Conservation (phyloP, 2,888 invertebrate species). For the Idaea straminata region DNA sequence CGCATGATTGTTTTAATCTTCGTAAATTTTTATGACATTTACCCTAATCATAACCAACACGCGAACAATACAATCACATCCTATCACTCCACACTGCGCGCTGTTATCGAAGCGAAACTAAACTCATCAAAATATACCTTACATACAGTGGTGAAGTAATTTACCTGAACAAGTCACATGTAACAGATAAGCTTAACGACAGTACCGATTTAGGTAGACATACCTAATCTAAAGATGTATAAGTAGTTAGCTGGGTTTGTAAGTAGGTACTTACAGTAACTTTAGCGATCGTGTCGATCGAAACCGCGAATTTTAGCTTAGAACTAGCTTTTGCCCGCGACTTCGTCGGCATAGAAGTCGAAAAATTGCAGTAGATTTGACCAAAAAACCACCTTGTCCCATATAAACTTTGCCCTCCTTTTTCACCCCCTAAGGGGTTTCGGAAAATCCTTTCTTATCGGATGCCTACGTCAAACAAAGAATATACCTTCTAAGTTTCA, state of each 20-base stretch:
- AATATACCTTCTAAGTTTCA: too few species aligned
- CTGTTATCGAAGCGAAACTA: constrained; percentile 41
- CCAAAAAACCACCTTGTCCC: too few species aligned
- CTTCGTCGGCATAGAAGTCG: too few species aligned
- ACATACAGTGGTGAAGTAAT: constrained; percentile 33
- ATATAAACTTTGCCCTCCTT: too few species aligned
- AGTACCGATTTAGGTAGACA: constrained; percentile 39
- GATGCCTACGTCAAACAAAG: too few species aligned
- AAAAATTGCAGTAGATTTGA: too few species aligned
- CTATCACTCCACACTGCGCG: constrained; percentile 16
- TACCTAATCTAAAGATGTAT: not conserved
- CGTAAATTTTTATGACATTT: too few species aligned
- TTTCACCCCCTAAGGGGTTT: too few species aligned
- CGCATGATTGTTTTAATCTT: too few species aligned
- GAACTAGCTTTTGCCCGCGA: too few species aligned
- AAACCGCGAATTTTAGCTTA: not conserved
- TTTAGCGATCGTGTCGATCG: not conserved
- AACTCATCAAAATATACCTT: constrained; percentile 36
- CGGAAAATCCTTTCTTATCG: too few species aligned
- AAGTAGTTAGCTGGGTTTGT: not conserved
- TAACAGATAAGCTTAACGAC: constrained; percentile 56
- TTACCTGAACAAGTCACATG: constrained; percentile 43
- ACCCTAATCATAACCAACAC: not conserved
- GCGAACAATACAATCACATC: not conserved
- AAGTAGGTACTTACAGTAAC: not conserved